These are phyloP conservation scores for Mamestra brassicae DNA, from an alignment of 2,888 invertebrate genomes.

Conservation along the genomic window DNA sequence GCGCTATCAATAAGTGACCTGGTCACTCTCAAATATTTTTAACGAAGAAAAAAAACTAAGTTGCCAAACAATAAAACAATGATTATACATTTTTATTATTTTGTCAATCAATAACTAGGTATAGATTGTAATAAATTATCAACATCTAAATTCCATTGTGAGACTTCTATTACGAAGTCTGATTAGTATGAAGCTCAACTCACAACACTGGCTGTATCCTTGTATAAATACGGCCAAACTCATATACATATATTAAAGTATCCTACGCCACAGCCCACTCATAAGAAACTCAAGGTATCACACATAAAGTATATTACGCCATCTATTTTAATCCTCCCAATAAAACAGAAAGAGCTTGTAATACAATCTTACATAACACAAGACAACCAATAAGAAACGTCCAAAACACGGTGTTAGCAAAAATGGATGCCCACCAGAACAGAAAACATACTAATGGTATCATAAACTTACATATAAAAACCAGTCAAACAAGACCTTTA, in stretches of 20 bases:
- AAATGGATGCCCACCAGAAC: conserved; percentile 79
- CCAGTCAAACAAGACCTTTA: conserved; percentile 72
- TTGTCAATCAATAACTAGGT: no score
- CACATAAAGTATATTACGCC: conserved; percentile 44
- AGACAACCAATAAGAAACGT: conserved; percentile 68
- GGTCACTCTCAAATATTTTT: background rate
- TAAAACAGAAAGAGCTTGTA: conserved; percentile 59
- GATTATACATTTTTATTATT: no score
- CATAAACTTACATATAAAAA: conserved; percentile 78
- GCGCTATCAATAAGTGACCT: no score
- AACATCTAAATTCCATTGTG: no score
- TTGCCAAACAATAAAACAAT: no score
- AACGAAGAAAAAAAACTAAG: background rate
- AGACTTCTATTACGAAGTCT: no score
- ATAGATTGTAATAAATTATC: no score
- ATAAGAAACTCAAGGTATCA: conserved; percentile 27
- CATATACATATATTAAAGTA: conserved; percentile 8
- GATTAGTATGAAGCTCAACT: background rate
- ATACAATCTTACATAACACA: conserved; percentile 59
- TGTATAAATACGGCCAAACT: conserved; percentile 2
- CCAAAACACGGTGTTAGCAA: conserved; percentile 78
- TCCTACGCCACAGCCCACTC: background rate
- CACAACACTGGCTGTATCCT: background rate
- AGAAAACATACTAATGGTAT: conserved; percentile 85
- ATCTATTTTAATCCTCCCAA: conserved; percentile 58